These are phyloP conservation scores for Colinus virginianus DNA, from an alignment of 2,113 vertebrate genomes.

Conservation along the genomic window DNA sequence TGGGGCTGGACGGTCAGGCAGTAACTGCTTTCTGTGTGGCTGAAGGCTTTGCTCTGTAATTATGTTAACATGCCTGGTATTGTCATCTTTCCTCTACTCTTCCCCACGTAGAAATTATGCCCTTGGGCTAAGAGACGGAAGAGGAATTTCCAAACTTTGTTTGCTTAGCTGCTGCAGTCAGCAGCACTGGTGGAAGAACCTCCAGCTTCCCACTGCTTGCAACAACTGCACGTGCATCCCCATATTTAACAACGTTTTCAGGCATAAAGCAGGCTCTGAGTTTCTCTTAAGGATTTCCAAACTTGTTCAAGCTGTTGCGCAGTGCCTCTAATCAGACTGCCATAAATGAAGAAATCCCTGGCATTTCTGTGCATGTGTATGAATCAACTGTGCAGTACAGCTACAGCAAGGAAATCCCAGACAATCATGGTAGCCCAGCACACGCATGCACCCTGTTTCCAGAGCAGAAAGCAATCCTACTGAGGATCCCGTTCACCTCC, in stretches of 20 bases:
- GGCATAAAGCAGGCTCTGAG: not conserved
- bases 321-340: not conserved
- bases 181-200: not conserved
- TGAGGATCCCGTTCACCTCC: not conserved
- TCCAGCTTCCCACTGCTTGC: not conserved
- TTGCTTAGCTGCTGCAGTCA: not conserved
- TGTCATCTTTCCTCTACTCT: not conserved
- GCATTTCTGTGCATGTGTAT: not conserved
- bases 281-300: not conserved
- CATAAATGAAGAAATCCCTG: not conserved
- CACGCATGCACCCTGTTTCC: not conserved
- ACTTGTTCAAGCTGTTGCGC: not conserved
- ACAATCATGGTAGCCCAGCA: not conserved
- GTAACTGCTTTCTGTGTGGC: not conserved
- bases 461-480: not conserved
- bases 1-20: not conserved
- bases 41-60: slow-evolving; percentile 45
- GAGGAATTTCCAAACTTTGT: slow-evolving; percentile 7
- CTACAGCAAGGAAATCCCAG: slow-evolving; percentile 27
- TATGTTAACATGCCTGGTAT: slow-evolving; percentile 27
- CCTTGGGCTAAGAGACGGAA: slow-evolving; percentile 7
- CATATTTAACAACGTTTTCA: accelerated
- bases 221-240: accelerated
- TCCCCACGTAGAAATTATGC: not conserved
- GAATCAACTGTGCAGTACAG: not conserved